A percentile compares a stretch with the other conserved stretches of the same genome.
phyloP scores from a whole-genome alignment of 2,113 vertebrate species.

The Rhea pennata region DNA sequence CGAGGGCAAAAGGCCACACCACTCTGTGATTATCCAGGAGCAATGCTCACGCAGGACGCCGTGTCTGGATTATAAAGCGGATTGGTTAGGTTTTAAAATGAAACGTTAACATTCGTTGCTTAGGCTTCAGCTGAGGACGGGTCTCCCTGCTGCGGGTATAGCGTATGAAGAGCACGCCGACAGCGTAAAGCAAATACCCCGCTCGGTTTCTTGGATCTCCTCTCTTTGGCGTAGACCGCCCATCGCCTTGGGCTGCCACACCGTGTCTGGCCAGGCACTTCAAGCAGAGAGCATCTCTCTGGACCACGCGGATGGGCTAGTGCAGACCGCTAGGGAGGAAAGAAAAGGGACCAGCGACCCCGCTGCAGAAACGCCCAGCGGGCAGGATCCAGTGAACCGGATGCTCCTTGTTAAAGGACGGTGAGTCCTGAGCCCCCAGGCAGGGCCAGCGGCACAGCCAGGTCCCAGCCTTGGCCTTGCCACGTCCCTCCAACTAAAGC shows the following conservation, averaged over 20 bases:
- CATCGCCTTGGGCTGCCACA: rapidly evolving
- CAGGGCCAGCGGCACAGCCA: background rate
- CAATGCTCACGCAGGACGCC: conserved; percentile 34
- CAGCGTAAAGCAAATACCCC: background rate
- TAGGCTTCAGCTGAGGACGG: background rate
- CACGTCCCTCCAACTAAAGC: background rate
- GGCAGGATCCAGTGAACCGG: too few relatives aligned
- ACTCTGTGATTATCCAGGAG: conserved; percentile 65
- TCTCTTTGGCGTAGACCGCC: background rate
- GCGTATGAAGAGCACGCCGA: rapidly evolving
- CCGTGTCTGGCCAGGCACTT: background rate
- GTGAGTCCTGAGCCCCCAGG: rapidly evolving
- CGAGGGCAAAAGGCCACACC: conserved; percentile 57
- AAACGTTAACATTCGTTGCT: conserved; percentile 40
- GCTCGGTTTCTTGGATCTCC: rapidly evolving
- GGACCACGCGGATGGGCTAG: rapidly evolving
- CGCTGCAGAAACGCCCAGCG: rapidly evolving
- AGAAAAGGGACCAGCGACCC: rapidly evolving
- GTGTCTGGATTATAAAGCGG: conserved; percentile 67
- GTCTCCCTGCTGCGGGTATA: background rate
- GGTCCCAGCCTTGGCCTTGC: background rate
- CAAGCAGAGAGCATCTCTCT: background rate
- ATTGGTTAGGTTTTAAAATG: conserved; percentile 47
- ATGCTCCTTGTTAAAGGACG: rapidly evolving
- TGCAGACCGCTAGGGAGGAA: rapidly evolving